Evolutionary conservation across 2,797 vertebrate species (phyloP).

Genomic region (Streptopelia turtur): DNA sequence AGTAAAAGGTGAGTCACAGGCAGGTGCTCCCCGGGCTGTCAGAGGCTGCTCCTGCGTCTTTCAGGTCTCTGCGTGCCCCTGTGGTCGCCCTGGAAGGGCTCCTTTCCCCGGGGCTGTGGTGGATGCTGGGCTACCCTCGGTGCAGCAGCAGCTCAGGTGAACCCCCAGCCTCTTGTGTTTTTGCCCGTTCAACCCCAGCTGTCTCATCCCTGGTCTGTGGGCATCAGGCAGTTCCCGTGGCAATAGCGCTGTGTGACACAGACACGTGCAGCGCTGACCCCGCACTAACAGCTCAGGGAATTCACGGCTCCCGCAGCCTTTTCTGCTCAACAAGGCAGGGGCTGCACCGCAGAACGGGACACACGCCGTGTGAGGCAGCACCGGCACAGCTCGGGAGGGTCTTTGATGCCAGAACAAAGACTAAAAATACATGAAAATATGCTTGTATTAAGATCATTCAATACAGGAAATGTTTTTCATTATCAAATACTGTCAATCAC

Average conservation of each 20-base stretch:
- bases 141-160: fast-evolving
- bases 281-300: background rate
- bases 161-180: background rate
- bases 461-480: background rate
- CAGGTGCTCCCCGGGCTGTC: fast-evolving
- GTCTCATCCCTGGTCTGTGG: fast-evolving
- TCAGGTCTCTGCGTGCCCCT: fast-evolving
- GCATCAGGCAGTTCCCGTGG: fast-evolving
- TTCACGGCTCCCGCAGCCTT: fast-evolving
- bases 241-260: fast-evolving
- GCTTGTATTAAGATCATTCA: background rate
- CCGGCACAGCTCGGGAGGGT: too few species aligned
- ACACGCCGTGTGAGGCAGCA: fast-evolving
- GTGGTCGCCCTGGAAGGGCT: fast-evolving
- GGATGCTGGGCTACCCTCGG: background rate
- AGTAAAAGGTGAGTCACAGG: background rate
- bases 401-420: background rate
- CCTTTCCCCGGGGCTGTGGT: too few species aligned
- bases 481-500: background rate
- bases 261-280: fast-evolving
- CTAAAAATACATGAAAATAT: fast-evolving
- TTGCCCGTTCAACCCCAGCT: fast-evolving
- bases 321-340: background rate
- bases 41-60: background rate
- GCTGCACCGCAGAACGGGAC: fast-evolving